Base-by-base conservation (phyloP, 1,140 invertebrate species). In the Dendroctonus ponderosae region DNA sequence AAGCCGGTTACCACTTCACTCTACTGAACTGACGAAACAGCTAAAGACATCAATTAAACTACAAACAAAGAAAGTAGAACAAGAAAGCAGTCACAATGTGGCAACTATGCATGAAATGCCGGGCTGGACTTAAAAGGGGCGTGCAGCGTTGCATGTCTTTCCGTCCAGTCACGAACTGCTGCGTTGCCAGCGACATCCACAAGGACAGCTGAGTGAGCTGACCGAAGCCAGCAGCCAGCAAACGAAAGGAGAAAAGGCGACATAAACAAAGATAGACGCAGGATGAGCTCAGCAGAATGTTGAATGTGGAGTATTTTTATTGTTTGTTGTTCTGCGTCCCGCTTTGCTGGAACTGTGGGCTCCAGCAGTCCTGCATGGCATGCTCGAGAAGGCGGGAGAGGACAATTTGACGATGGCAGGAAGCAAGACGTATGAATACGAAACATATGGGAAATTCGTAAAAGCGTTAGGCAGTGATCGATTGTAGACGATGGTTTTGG, bases 261-360 rank as follows among this genome's bases (percentile, higher is more conserved):
- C n/a, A 39, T 53, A 49, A 52, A 56, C 43, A 63, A 54, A 26
- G 62, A 56, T n/a, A 14, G 48, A 26, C n/a, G 49, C 9, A 14
- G 50, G 62, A 69, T 65, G 60, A 68, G 62, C 59, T 62, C 51
- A 60, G 62, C 62, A 63, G 56, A 61, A 63, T 54, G 50, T 63
- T 61, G 66, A 67, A 62, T 67, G 60, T 51, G 43, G 57, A 38
- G 38, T 62, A 38, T 38, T 37, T 63, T 65, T 69, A 52, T 69
- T 62, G 53, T 68, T 65, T 67, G 50, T 67, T 56, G 50, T 67
- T 8, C 11, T 43, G 51, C 39, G 53, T 63, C 62, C 56, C 51
- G 40, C 15, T 26, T 26, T 26, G 26, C 26, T 61, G 14, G 39
- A 40, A 15, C 46, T 7, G 39, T 44, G 7, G 56, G 40, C 5